Evolutionary conservation across 2,797 vertebrate genomes (phyloP), one percentile per base, ranked within the genome.

Genomic region (Lacerta viridis): DNA sequence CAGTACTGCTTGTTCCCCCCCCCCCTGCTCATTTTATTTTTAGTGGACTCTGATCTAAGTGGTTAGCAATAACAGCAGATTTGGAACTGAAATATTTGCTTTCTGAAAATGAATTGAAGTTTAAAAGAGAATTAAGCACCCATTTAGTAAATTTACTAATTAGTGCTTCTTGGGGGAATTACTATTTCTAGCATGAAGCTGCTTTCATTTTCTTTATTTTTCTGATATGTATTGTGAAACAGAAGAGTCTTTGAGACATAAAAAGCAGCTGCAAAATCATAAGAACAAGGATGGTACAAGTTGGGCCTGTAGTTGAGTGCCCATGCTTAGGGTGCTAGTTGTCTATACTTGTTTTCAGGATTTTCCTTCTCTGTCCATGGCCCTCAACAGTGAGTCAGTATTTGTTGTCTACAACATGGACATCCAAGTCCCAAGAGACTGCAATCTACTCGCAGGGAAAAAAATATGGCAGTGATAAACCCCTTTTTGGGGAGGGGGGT

Each of bases 201-300:
- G n/a, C 23, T 88, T 93, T 64, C 29, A 74, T 82, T 93, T 87
- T 86, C 4, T 66, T 7, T 85, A 75, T 87, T 79, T 79, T 78
- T 50, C 41, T 86, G 61, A 86, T 74, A 68, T 61, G 33, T 39
- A 33, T 17, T 86, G 4, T 0, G 55, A 92, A 90, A 89, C 55
- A 66, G 86, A 36, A 39, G 86, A 85, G 33, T 71, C 87, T 77
- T 88, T 75, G 76, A 92, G 17, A 29, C 83, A 50, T 74, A 69
- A 90, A 84, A 93, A 90, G 36, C 71, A 68, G 66, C 79, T 88
- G 77, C 84, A 90, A 59, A 88, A 90, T 85, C 75, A 89, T 85
- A 86, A 90, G 75, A 89, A 83, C 90, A 91, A 94, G 27, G 68
- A 80, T 92, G 43, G 66, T 13, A 0, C 64, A 55, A 11, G 4